Percentiles rank a stretch among this genome's conserved stretches.
These are phyloP conservation scores for Druon quercuslanigerum DNA, from an alignment of 1,140 invertebrate genomes.

Conservation along the genomic window DNA sequence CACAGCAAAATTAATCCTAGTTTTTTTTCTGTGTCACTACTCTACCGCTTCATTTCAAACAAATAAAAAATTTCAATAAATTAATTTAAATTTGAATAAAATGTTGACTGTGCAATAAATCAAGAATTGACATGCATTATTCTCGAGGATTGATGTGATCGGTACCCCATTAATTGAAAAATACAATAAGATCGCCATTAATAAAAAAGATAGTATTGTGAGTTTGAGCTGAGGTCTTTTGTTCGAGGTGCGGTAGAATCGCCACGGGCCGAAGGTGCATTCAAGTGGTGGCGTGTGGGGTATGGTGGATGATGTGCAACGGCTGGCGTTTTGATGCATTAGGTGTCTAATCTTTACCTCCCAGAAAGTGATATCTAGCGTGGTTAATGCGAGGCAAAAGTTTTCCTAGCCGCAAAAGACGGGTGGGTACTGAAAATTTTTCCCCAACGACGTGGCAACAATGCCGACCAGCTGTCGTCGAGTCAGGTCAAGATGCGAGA, in stretches of 20 bases:
- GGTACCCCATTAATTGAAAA: slow-evolving; percentile 26
- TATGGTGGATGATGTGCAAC: not conserved
- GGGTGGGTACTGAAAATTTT: not conserved
- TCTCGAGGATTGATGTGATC: not conserved
- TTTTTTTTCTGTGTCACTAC: no score
- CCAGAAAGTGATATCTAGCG: slow-evolving; percentile 31
- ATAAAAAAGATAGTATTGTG: slow-evolving; percentile 6
- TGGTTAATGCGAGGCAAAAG: slow-evolving; percentile 26
- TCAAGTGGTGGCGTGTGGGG: not conserved
- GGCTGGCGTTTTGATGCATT: slow-evolving; percentile 29
- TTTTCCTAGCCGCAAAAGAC: slow-evolving; percentile 24
- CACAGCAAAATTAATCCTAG: no score
- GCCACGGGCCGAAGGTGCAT: slow-evolving; percentile 3
- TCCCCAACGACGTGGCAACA: slow-evolving; percentile 27
- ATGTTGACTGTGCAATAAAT: no score
- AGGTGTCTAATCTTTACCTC: slow-evolving; percentile 30
- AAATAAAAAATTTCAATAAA: no score
- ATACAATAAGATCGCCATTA: not conserved
- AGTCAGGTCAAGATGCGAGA: slow-evolving; percentile 30
- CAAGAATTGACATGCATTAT: no score
- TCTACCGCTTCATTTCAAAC: no score
- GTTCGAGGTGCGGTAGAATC: not conserved
- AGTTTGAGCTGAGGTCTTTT: not conserved
- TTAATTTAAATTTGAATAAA: no score
- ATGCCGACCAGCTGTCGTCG: slow-evolving; percentile 25